Base-by-base conservation (phyloP, 2,113 vertebrate species). In the Lamprologus speciosus region DNA sequence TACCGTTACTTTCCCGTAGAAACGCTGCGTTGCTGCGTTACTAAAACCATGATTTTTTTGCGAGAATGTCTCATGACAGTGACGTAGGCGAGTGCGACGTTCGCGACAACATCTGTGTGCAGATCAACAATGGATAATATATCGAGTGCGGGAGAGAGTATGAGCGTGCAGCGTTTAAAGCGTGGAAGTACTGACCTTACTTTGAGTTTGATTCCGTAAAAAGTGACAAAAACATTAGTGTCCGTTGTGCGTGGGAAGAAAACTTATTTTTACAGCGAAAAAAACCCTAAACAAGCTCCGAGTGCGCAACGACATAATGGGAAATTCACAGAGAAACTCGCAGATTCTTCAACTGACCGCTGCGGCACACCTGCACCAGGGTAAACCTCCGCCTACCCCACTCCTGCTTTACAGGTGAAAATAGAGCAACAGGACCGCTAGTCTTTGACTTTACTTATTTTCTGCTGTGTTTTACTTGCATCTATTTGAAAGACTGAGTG, bases 101-200 rank as follows among this genome's bases (percentile, higher is more conserved):
- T 54, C 0, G 6, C 0, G n/a, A 54, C 53, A 23, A 54, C 53
- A 54, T n/a, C 53, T 54, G 53, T 4, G n/a, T 12, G 53, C 10
- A 54, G n/a, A 54, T 54, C 6, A 54, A 12, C 53, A 54, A 2
- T 23, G 53, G 53, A 54, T 54, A 0, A 21, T 3, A 54, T 54
- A 54, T 54, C 1, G n/a, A 54, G 10, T 54, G 1, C 0, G 0
- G 1, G 19, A 53, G 51, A 53, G 9, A 21, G 9, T 21, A 2
- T 53, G 19, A 53, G 51, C 1, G 0, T 53, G 19, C 19, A n/a
- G 50, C 3, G 0, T 51, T 51, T 51, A 51, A 51, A 51, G 17
- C 4, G 4, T n/a, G 50, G 8, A 51, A 9, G 8, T 5, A 51
- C 50, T 51, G 50, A 51, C 50, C 50, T 5, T 51, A 51, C 8